Evolutionary conservation across 2,888 invertebrate species (phyloP).

Genomic region (Keiferia lycopersicella): DNA sequence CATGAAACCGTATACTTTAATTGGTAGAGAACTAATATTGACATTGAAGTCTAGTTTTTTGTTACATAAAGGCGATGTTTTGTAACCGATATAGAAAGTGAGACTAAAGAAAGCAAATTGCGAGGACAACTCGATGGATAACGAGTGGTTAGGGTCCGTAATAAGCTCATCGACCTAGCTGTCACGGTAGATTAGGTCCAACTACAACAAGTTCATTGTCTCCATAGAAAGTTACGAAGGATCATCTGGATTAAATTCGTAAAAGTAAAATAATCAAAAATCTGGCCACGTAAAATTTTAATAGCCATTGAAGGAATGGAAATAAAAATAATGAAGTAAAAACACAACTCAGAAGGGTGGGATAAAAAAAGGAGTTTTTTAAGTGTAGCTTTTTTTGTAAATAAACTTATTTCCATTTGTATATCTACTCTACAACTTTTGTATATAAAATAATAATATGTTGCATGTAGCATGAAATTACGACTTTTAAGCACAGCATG

Average conservation of each 20-base stretch:
- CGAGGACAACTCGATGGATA: constrained; percentile 47
- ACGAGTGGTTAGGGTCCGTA: constrained; percentile 50
- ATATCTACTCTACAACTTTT: too few species aligned
- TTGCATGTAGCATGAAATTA: too few species aligned
- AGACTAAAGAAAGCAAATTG: constrained; percentile 34
- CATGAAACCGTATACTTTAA: constrained; percentile 21
- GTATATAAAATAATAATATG: too few species aligned
- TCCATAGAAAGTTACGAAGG: constrained; percentile 27
- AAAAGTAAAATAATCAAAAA: background rate
- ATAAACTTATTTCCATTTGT: too few species aligned
- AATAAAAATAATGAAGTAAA: too few species aligned
- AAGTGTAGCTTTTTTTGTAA: too few species aligned
- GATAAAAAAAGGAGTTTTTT: too few species aligned
- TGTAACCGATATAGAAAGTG: constrained; percentile 40
- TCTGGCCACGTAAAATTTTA: too few species aligned
- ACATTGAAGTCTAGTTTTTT: constrained; percentile 15
- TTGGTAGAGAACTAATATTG: background rate
- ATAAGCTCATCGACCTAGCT: constrained; percentile 50
- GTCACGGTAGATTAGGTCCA: constrained; percentile 56
- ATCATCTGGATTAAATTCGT: background rate
- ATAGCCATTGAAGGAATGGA: too few species aligned
- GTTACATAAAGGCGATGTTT: constrained; percentile 22
- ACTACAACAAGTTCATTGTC: constrained; percentile 39
- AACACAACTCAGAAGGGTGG: too few species aligned
- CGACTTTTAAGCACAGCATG: too few species aligned